Evolutionary conservation across 2,113 vertebrate genomes (phyloP).

Genomic region (Bubo bubo): DNA sequence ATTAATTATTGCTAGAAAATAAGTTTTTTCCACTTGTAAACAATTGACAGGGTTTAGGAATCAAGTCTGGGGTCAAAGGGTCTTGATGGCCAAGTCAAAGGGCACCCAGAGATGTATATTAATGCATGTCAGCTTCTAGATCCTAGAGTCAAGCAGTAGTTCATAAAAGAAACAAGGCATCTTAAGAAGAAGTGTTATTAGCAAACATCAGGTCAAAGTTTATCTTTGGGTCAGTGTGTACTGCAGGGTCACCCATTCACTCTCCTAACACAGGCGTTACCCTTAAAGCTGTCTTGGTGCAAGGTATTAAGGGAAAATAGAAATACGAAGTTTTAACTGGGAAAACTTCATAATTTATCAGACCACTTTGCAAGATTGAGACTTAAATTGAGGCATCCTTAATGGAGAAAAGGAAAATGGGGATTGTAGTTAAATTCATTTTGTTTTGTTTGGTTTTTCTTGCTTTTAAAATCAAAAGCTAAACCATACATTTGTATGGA

Average conservation of each 20-base stretch:
- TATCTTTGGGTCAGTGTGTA: constrained; percentile 85
- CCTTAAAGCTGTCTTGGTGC: not conserved
- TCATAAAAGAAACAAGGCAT: constrained; percentile 74
- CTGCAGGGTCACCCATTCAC: not conserved
- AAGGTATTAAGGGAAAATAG: not conserved
- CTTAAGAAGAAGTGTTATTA: constrained; percentile 77
- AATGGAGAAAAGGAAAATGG: not conserved
- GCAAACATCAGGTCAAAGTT: constrained; percentile 87
- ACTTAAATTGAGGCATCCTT: not conserved
- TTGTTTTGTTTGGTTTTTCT: not conserved
- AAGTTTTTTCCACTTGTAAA: constrained; percentile 62
- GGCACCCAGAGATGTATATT: constrained; percentile 64
- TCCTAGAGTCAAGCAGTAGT: constrained; percentile 70
- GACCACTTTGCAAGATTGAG: not conserved
- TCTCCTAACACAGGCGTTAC: constrained; percentile 4
- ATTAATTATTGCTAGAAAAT: constrained; percentile 52
- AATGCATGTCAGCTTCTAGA: constrained; percentile 73
- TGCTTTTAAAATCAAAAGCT: not conserved
- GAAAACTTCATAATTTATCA: not conserved
- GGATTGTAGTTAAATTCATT: not conserved
- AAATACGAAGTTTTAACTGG: not conserved
- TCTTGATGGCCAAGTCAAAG: constrained; percentile 67
- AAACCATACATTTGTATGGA: not conserved
- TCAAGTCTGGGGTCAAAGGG: constrained; percentile 71
- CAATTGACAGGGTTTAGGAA: constrained; percentile 56